Percentiles rank a stretch among this genome's conserved stretches.
phyloP scores from a whole-genome alignment of 2,888 invertebrate genomes.

The Hypomecis punctinalis region DNA sequence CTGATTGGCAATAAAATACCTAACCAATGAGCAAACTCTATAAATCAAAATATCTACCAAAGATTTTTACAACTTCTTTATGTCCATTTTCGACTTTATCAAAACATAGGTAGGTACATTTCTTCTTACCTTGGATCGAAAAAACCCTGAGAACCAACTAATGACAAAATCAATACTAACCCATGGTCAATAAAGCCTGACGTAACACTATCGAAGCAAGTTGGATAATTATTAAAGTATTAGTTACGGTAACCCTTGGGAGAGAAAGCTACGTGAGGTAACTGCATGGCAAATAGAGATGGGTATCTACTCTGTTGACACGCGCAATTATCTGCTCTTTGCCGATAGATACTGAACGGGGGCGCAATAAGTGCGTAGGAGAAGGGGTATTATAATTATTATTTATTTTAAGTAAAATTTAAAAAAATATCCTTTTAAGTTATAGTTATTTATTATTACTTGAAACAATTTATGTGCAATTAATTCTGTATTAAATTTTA shows the following conservation, averaged over 20 bases:
- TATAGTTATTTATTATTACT: too few species aligned
- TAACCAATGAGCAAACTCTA: too few species aligned
- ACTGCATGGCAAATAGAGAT: conserved; percentile 42
- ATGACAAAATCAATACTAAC: conserved; percentile 1
- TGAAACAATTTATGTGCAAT: too few species aligned
- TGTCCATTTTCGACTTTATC: too few species aligned
- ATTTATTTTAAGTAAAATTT: too few species aligned
- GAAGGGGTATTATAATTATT: neutral
- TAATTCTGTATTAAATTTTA: too few species aligned
- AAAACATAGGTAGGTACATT: too few species aligned
- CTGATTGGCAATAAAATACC: too few species aligned
- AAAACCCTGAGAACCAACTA: neutral
- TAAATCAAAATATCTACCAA: too few species aligned
- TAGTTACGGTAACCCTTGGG: conserved; percentile 23
- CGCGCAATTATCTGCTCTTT: conserved; percentile 52
- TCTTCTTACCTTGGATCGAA: neutral
- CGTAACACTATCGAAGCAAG: conserved; percentile 10
- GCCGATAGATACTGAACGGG: conserved; percentile 37
- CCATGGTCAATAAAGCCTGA: conserved; percentile 2
- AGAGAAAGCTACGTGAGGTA: conserved; percentile 42
- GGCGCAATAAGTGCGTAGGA: neutral
- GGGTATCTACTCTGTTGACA: conserved; percentile 44
- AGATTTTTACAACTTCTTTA: too few species aligned
- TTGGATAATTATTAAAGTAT: conserved; percentile 10
- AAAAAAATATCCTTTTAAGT: too few species aligned